Conservation (phyloP, 2,888 invertebrate genomes). For the Hypselothyrea guttata region DNA sequence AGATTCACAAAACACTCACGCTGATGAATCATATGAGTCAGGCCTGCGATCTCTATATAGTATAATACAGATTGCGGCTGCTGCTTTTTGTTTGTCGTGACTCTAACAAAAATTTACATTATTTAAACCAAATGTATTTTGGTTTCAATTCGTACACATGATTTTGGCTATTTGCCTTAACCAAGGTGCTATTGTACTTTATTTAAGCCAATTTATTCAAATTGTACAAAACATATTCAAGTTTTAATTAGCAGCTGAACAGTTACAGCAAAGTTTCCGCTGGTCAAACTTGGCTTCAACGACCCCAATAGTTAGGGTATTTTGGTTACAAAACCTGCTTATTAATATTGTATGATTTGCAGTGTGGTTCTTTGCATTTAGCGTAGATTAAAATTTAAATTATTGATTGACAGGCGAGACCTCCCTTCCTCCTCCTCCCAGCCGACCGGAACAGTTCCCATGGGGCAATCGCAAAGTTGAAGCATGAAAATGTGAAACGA, state of each 20-base stretch:
- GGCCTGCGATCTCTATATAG: slow-evolving; percentile 1
- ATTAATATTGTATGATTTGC: too few species aligned
- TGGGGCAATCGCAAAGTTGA: slow-evolving; percentile 50
- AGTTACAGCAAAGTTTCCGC: too few species aligned
- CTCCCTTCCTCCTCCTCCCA: slow-evolving; percentile 3
- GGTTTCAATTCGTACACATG: background rate
- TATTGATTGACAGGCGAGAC: slow-evolving; percentile 51
- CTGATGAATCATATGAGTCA: slow-evolving; percentile 35
- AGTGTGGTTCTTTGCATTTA: background rate
- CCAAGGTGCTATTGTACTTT: too few species aligned
- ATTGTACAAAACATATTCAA: too few species aligned
- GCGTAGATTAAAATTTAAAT: slow-evolving; percentile 30
- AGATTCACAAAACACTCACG: slow-evolving; percentile 13
- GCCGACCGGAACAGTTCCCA: slow-evolving; percentile 11
- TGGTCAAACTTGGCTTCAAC: too few species aligned
- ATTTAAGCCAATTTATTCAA: too few species aligned
- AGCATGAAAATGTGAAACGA: slow-evolving; percentile 53
- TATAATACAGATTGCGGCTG: too few species aligned
- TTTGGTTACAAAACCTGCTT: too few species aligned
- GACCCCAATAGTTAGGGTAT: too few species aligned
- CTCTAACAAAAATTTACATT: background rate
- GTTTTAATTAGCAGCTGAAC: too few species aligned
- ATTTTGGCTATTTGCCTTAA: background rate
- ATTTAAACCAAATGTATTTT: background rate
- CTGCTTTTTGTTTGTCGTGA: background rate